Percentiles rank a stretch among this genome's conserved stretches.
phyloP scores from a whole-genome alignment of 2,888 invertebrate species.

The Alentia gelatinosa region DNA sequence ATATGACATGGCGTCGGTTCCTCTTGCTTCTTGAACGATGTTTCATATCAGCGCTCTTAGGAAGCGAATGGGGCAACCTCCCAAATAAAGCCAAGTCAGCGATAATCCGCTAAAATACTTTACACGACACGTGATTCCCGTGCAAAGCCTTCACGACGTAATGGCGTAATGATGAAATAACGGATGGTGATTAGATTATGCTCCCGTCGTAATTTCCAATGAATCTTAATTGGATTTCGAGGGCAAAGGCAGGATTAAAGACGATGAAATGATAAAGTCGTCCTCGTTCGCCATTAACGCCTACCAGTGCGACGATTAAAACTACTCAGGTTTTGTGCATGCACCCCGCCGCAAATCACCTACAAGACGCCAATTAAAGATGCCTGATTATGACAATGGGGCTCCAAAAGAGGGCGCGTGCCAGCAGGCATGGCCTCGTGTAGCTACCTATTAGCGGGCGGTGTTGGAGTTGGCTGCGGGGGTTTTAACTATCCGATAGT shows the following conservation, averaged over 20 bases:
- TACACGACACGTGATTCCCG: background rate
- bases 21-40: too few relatives aligned
- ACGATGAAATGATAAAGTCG: background rate
- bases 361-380: background rate
- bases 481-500: too few relatives aligned
- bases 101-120: background rate
- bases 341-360: background rate
- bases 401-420: background rate
- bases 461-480: too few relatives aligned
- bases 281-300: background rate
- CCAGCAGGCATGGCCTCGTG: too few relatives aligned
- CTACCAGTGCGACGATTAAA: background rate
- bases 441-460: too few relatives aligned
- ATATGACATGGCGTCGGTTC: too few relatives aligned
- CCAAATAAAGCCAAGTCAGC: background rate
- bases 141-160: background rate
- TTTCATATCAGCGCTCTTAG: too few relatives aligned
- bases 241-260: background rate
- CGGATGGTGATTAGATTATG: background rate
- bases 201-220: background rate
- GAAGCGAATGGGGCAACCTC: too few relatives aligned
- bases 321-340: background rate
- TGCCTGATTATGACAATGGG: background rate
- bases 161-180: conserved; percentile 1
- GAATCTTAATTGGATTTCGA: conserved; percentile 5